Conservation (phyloP, 1,140 invertebrate genomes). For the Aphis gossypii region DNA sequence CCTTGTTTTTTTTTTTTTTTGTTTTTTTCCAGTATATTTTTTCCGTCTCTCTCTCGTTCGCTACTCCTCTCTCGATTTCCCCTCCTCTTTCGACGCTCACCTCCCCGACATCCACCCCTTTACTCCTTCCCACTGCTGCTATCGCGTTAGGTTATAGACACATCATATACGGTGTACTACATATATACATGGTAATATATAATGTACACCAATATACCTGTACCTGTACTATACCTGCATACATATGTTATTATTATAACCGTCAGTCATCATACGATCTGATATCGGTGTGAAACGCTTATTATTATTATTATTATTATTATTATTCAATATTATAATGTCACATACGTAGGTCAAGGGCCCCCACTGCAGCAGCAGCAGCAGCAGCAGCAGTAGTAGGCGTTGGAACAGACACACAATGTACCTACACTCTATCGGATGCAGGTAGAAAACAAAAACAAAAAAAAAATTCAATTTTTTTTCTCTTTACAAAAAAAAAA, state of each 20-base stretch:
- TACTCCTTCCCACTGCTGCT: neutral
- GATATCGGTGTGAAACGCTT: conserved; percentile 27
- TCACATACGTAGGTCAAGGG: conserved; percentile 27
- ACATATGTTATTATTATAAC: neutral
- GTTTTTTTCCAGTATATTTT: neutral
- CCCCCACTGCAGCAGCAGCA: neutral
- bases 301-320: conserved; percentile 11
- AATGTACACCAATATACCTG: neutral
- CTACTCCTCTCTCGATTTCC: neutral
- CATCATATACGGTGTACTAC: neutral
- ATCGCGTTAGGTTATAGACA: neutral
- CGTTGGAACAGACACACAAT: neutral
- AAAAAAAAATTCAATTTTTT: neutral
- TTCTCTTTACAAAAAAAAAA: neutral
- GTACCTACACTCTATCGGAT: neutral
- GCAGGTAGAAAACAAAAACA: neutral
- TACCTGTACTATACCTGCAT: neutral
- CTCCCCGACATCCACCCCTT: neutral
- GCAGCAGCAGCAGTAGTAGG: neutral
- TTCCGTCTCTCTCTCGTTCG: neutral
- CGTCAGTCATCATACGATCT: neutral
- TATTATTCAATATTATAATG: neutral
- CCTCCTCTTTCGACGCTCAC: neutral
- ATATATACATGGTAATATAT: neutral
- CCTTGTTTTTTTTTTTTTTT: neutral